Evolutionary conservation across 2,888 invertebrate genomes (phyloP).

Genomic region (Ectemnius cavifrons): DNA sequence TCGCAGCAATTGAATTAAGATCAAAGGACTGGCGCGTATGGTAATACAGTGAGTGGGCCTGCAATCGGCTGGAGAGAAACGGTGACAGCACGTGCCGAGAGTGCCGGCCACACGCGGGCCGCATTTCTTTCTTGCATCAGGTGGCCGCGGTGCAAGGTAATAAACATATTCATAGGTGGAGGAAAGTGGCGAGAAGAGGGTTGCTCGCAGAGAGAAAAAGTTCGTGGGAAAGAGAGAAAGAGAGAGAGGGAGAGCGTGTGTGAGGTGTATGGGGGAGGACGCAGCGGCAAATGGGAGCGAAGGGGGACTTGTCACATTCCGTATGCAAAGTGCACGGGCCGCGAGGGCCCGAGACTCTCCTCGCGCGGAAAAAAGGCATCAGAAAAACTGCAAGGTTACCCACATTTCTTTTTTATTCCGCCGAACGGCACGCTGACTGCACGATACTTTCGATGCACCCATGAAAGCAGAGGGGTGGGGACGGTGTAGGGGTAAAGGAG

Average conservation of each 20-base stretch:
- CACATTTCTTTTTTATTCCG: slow-evolving; percentile 67
- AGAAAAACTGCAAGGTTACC: slow-evolving; percentile 74
- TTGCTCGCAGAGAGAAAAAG: slow-evolving; percentile 11
- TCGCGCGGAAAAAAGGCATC: slow-evolving; percentile 59
- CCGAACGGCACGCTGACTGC: slow-evolving; percentile 21
- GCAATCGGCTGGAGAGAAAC: not conserved
- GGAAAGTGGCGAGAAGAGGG: slow-evolving; percentile 39
- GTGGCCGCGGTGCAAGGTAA: slow-evolving; percentile 61
- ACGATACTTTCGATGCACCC: slow-evolving; percentile 34
- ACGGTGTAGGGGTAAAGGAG: slow-evolving; percentile 21
- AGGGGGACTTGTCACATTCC: slow-evolving; percentile 62
- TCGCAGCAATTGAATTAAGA: slow-evolving; percentile 38
- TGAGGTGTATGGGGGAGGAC: slow-evolving; percentile 14
- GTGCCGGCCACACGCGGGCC: slow-evolving; percentile 57
- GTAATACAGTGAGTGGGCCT: slow-evolving; percentile 35
- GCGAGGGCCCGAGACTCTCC: slow-evolving; percentile 47
- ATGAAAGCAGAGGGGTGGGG: slow-evolving; percentile 7
- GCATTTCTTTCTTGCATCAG: slow-evolving; percentile 57
- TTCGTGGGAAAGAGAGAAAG: not conserved
- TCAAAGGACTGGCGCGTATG: slow-evolving; percentile 36
- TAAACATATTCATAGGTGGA: slow-evolving; percentile 64
- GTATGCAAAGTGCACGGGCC: slow-evolving; percentile 69
- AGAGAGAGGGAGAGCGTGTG: not conserved
- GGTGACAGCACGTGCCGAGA: slow-evolving; percentile 51
- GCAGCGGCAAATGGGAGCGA: slow-evolving; percentile 16